Conservation (phyloP, 2,888 invertebrate genomes). For the Cerastis rubricosa region DNA sequence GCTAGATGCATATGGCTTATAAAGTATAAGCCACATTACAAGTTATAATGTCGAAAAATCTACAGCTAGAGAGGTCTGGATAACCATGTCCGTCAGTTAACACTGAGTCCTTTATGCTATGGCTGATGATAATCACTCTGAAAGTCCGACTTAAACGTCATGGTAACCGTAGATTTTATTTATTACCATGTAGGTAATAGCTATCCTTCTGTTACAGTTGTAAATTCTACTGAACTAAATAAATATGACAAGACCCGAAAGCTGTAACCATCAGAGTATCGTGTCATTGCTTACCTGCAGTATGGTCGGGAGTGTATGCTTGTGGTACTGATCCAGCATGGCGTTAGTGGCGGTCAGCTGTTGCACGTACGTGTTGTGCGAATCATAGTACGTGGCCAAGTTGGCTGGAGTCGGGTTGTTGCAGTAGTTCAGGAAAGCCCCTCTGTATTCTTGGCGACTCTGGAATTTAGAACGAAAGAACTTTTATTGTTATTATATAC, state of each 20-base stretch:
- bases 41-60: too few relatives aligned
- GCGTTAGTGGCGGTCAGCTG: constrained; percentile 98
- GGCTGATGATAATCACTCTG: background rate
- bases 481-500: background rate
- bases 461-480: constrained; percentile 82
- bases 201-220: background rate
- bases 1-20: background rate
- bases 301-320: constrained; percentile 96
- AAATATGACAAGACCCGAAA: background rate
- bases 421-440: constrained; percentile 95
- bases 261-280: background rate
- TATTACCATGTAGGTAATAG: too few relatives aligned
- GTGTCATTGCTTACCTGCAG: constrained; percentile 91
- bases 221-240: background rate
- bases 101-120: background rate
- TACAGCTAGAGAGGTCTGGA: background rate
- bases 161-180: background rate
- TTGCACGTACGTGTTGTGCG: constrained; percentile 98
- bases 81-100: background rate
- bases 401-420: constrained; percentile 93
- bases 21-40: too few relatives aligned
- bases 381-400: constrained; percentile 95
- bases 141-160: background rate
- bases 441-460: constrained; percentile 97
- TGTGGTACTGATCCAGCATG: constrained; percentile 97